Conservation (phyloP, 2,888 invertebrate species). For the Meganola albula region DNA sequence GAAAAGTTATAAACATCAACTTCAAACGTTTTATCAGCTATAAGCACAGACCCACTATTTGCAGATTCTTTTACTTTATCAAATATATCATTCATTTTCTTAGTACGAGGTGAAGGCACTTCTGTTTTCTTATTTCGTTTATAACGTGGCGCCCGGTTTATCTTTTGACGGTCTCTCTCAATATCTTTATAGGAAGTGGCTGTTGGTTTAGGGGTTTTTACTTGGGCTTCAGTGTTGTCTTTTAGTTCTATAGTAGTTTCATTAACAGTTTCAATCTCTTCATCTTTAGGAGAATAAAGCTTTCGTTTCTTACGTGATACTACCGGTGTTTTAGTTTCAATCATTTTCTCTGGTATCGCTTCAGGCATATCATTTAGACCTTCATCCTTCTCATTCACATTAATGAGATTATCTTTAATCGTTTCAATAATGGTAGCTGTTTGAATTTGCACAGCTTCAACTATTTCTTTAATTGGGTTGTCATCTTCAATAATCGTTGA, state of each 20-base stretch:
- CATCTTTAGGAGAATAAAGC: constrained; percentile 58
- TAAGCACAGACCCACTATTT: constrained; percentile 35
- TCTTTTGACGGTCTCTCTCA: constrained; percentile 42
- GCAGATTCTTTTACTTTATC: constrained; percentile 45
- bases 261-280: constrained; percentile 16
- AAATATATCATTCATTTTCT: constrained; percentile 45
- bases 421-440: constrained; percentile 5
- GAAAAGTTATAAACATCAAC: constrained; percentile 51
- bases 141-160: constrained; percentile 30
- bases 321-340: constrained; percentile 23
- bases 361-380: no score
- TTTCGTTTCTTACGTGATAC: constrained; percentile 51
- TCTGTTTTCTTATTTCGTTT: constrained; percentile 26
- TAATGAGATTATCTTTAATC: constrained; percentile 2
- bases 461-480: neutral
- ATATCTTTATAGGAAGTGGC: constrained; percentile 53
- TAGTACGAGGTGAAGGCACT: constrained; percentile 40
- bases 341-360: no score
- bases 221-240: constrained; percentile 25
- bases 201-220: constrained; percentile 32
- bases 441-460: no score
- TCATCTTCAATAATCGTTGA: constrained; percentile 38
- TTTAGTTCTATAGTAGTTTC: constrained; percentile 26
- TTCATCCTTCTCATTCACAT: neutral
- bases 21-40: constrained; percentile 33